phyloP scores from a whole-genome alignment of 2,113 vertebrate species.

The Columbina picui region DNA sequence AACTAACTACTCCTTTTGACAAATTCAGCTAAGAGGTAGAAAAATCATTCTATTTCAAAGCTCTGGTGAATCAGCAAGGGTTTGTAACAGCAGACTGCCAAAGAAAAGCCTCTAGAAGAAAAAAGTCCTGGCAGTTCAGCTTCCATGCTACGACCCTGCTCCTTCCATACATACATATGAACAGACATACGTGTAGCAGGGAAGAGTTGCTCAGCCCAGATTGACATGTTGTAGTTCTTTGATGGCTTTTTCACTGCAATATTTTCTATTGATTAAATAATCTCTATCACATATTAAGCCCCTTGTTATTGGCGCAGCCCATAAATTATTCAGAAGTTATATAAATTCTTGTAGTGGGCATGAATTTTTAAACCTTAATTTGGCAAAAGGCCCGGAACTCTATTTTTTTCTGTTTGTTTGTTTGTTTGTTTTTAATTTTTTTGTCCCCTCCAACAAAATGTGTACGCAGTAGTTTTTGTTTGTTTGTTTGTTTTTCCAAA shows the following conservation, averaged over 20 bases:
- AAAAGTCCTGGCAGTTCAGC: background rate
- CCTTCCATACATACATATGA: background rate
- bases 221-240: background rate
- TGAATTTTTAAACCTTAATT: conserved; percentile 75
- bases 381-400: conserved; percentile 45
- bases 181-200: rapidly evolving
- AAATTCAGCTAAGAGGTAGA: background rate
- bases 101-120: background rate
- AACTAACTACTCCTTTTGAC: background rate
- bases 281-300: conserved; percentile 66
- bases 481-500: background rate
- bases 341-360: conserved; percentile 62
- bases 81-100: background rate
- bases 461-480: background rate
- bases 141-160: background rate
- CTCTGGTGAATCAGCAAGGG: background rate
- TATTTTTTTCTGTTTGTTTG: background rate
- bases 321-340: conserved; percentile 73
- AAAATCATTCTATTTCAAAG: background rate
- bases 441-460: background rate
- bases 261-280: conserved; percentile 73
- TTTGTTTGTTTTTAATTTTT: too few relatives aligned
- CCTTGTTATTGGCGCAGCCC: conserved; percentile 64
- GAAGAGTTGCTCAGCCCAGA: background rate
- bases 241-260: background rate